Base-by-base conservation (phyloP, 2,888 invertebrate genomes). In the Falcaria lacertinaria region DNA sequence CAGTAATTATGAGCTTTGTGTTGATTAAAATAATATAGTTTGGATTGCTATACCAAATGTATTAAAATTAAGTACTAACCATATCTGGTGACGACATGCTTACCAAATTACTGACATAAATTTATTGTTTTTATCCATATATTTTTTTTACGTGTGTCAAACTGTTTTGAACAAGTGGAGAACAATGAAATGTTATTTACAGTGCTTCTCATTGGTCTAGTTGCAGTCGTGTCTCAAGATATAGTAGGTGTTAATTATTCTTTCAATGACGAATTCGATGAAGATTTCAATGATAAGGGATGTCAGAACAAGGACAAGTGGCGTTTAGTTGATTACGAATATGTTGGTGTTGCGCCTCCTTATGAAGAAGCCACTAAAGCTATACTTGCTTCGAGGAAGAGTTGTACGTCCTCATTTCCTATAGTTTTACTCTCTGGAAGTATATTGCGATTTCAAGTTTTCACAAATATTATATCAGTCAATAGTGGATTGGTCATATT, bases 321-420 rank as follows among this genome's bases (percentile, higher is more conserved):
- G 48, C 14, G 14, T 33, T 25, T 45, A 34, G 41, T 38, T 25
- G 36, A 41, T 35, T 41, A 45, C n/a, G 22, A 25, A 5, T 1
- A 37, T 4, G n/a, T 46, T 17, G 28, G 38, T 3, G 33, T 43
- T 7, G 6, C 13, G 3, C 36, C 35, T 13, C 43, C 41, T n/a
- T 15, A 19, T 14, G 25, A 17, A 14, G 40, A 38, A 14, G 22
- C 14, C 6, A 33, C 15, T 2, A 8, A 4, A 11, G 46, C 36
- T 11, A 47, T 69, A 19, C 45, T 38, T 42, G 53, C 66, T 11
- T 41, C 33, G 0, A 33, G 13, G 5, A 39, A 50, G 14, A 69
- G 66, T 39, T 70, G 70, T 44, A 34, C 52, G 0, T 60, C 61
- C 3, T 59, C 46, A 4, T 42, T 58, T 19, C 51, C 55, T 5